phyloP scores from a whole-genome alignment of 2,113 vertebrate genomes.

The Colinus virginianus region DNA sequence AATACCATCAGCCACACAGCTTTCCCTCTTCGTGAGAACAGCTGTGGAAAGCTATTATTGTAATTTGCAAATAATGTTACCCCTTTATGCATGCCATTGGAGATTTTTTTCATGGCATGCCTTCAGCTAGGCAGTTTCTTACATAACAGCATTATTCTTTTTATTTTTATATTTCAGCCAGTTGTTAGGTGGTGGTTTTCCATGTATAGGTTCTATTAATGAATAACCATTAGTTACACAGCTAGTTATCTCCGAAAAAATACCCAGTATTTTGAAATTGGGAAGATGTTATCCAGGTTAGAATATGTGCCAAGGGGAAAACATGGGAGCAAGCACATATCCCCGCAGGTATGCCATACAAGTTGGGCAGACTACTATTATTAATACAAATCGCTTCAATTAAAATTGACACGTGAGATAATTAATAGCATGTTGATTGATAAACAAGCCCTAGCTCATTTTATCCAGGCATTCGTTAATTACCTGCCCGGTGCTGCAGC shows the following conservation, averaged over 20 bases:
- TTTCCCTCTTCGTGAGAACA: slow-evolving; percentile 45
- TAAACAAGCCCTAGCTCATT: slow-evolving; percentile 37
- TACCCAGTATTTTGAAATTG: not conserved
- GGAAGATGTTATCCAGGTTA: not conserved
- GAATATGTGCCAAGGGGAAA: slow-evolving; percentile 4
- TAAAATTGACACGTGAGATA: slow-evolving; percentile 40
- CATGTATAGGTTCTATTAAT: not conserved
- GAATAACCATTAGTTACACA: not conserved
- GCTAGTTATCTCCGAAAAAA: not conserved
- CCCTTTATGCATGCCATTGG: slow-evolving; percentile 31
- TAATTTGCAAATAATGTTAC: slow-evolving; percentile 67
- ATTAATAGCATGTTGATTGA: slow-evolving; percentile 59
- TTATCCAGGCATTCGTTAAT: slow-evolving; percentile 36
- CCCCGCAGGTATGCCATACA: not conserved
- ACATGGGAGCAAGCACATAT: not conserved
- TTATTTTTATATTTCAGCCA: not conserved
- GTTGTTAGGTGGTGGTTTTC: not conserved
- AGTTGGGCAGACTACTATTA: not conserved
- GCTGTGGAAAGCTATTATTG: slow-evolving; percentile 64
- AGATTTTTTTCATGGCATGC: slow-evolving; percentile 29
- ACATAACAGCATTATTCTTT: not conserved
- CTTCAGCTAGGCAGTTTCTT: slow-evolving; percentile 20
- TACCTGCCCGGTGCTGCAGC: not conserved
- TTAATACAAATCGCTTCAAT: slow-evolving; percentile 59
- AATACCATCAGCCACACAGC: slow-evolving; percentile 28